Percentiles rank a stretch among this genome's conserved stretches.
These are phyloP conservation scores for Aspiorhynchus laticeps DNA, from an alignment of 2,113 vertebrate genomes.

Conservation along the genomic window DNA sequence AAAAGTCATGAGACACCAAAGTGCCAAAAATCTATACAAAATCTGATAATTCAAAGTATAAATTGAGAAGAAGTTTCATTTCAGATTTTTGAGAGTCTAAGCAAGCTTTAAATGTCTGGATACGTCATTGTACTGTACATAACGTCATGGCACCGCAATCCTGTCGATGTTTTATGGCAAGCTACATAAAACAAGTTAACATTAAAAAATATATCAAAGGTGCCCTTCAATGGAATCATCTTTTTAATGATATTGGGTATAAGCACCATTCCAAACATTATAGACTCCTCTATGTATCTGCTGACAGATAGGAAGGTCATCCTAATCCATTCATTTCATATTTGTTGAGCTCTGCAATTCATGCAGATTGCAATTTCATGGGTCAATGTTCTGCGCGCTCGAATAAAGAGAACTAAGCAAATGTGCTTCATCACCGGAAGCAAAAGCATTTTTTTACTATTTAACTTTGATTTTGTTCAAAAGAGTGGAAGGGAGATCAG, in stretches of 20 bases:
- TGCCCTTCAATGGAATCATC: not conserved
- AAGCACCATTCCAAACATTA: constrained; percentile 7
- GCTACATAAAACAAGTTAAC: constrained; percentile 19
- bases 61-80: not conserved
- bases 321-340: constrained; percentile 34
- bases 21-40: not conserved
- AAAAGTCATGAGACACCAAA: not conserved
- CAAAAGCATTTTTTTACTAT: not conserved
- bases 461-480: not conserved
- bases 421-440: constrained; percentile 23
- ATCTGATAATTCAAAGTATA: not conserved
- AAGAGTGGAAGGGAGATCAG: not conserved
- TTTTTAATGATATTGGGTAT: constrained; percentile 12
- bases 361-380: constrained; percentile 2
- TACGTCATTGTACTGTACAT: not conserved
- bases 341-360: constrained; percentile 32
- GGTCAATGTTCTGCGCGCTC: not conserved
- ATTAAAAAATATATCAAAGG: constrained; percentile 7
- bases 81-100: not conserved
- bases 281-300: not conserved
- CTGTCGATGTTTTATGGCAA: not conserved
- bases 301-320: constrained; percentile 4
- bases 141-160: not conserved
- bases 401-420: constrained; percentile 27
- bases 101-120: not conserved